These are phyloP conservation scores for Drosophila erecta DNA, from an alignment of 1,140 invertebrate species.

Conservation along the genomic window DNA sequence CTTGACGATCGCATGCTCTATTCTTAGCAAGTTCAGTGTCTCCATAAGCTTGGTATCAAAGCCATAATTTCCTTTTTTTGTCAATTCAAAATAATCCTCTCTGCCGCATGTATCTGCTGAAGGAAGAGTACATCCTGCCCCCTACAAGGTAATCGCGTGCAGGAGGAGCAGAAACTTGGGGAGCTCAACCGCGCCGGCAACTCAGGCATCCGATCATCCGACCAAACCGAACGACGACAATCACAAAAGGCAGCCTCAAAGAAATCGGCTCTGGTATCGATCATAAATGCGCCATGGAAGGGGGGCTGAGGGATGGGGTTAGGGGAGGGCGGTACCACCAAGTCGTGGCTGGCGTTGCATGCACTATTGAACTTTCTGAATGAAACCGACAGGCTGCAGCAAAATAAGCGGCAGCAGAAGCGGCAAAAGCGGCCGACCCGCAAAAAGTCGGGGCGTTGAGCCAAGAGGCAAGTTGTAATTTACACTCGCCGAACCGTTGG, in stretches of 20 bases:
- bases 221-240: slow-evolving; percentile 60
- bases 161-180: slow-evolving; percentile 28
- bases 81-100: not conserved
- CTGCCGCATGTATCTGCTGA: not conserved
- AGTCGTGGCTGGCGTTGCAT: slow-evolving; percentile 68
- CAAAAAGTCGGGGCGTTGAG: slow-evolving; percentile 60
- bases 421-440: slow-evolving; percentile 27
- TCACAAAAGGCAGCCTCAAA: slow-evolving; percentile 53
- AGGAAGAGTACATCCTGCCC: slow-evolving; percentile 30
- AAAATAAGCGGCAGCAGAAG: slow-evolving; percentile 17
- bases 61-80: no score
- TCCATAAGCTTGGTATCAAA: no score
- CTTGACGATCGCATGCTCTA: no score
- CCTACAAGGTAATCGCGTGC: slow-evolving; percentile 70
- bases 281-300: slow-evolving; percentile 61
- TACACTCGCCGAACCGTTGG: slow-evolving; percentile 66
- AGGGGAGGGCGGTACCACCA: slow-evolving; percentile 1
- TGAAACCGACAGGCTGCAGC: slow-evolving; percentile 74
- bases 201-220: slow-evolving; percentile 18
- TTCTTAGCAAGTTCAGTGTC: no score
- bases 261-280: slow-evolving; percentile 77
- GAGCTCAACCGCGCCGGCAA: slow-evolving; percentile 25
- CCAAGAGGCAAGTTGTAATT: slow-evolving; percentile 78
- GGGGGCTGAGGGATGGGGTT: not conserved
- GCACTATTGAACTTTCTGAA: slow-evolving; percentile 82